Evolutionary conservation across 2,113 vertebrate genomes (phyloP).

Genomic region (Pelobates fuscus): DNA sequence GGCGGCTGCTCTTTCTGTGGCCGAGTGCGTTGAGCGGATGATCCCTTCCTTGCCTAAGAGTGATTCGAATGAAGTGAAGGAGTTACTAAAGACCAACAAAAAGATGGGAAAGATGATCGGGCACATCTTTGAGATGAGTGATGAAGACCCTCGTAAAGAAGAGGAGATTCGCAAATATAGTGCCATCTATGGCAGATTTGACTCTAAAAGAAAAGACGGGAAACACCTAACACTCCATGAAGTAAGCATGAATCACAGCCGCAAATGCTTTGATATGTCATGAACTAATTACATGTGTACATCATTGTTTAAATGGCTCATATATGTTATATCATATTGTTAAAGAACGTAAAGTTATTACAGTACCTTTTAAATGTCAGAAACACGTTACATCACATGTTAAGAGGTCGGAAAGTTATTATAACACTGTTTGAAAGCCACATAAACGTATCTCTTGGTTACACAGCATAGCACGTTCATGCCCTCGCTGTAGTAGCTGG

Average conservation of each 20-base stretch:
- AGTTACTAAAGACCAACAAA: constrained; percentile 91
- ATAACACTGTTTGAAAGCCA: no score
- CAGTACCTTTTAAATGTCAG: no score
- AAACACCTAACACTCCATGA: constrained; percentile 96
- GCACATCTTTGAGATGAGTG: constrained; percentile 94
- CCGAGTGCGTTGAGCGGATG: constrained; percentile 93
- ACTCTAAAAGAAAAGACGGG: constrained; percentile 95
- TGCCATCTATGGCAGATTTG: constrained; percentile 96
- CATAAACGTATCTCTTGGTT: no score
- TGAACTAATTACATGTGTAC: no score
- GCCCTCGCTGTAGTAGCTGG: no score
- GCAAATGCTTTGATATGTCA: no score
- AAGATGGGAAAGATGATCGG: constrained; percentile 97
- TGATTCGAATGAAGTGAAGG: constrained; percentile 80
- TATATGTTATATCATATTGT: no score
- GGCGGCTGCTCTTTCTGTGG: constrained; percentile 84
- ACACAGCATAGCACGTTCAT: no score
- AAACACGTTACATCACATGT: no score
- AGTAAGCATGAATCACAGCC: constrained; percentile 66
- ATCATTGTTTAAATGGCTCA: no score
- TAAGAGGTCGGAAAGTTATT: no score
- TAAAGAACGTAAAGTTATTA: no score
- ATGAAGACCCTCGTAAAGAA: constrained; percentile 87
- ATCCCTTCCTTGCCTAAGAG: constrained; percentile 79
- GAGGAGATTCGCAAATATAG: constrained; percentile 98